Base-by-base conservation (phyloP, 2,113 vertebrate genomes). In the Thalassarche chlororhynchos region DNA sequence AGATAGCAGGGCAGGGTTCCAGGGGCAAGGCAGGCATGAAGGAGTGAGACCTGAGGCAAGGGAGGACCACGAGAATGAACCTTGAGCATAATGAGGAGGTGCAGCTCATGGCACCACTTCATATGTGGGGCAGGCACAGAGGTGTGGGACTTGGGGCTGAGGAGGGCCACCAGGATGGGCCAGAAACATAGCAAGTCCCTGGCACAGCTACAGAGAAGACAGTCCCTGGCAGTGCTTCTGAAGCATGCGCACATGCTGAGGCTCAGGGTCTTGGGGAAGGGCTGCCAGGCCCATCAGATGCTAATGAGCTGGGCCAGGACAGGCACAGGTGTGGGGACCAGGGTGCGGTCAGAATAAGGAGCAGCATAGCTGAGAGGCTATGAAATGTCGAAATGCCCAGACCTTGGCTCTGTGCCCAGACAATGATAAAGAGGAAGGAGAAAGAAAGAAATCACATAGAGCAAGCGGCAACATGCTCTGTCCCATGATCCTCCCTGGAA, bases 1-100 rank as follows among this genome's bases (percentile, higher is more conserved):
- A 94, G 77, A 9, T 72, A 82, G 54, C 66, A 76, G n/a, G 94
- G 84, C 94, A 95, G 72, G 9, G 52, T 85, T 87, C 77, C 94
- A 91, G 36, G 49, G 13, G 12, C 44, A 84, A 85, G 55, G 65
- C 61, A 89, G 21, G 65, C 57, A 64, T 0, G 3, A 71, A 87
- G 89, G 61, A 85, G n/a, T 1, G 25, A 76, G 84, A 93, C 92
- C 66, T 21, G 62, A 29, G 78, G 92, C 87, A 7, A 83, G 93
- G 91, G 89, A 94, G 95, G 84, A 79, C 66, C 84, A 72, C 24
- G 78, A 92, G 87, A 96, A 95, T 5, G 21, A 96, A 77, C 21
- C 44, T 32, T 28, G 44, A 76, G 61, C 44, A 38, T 61, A 90
- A 94, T 42, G 40, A 95, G 52, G 69, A 76, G 70, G 49, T 49